Evolutionary conservation across 2,888 invertebrate genomes (phyloP).

Genomic region (Sinhomidia bicolor): DNA sequence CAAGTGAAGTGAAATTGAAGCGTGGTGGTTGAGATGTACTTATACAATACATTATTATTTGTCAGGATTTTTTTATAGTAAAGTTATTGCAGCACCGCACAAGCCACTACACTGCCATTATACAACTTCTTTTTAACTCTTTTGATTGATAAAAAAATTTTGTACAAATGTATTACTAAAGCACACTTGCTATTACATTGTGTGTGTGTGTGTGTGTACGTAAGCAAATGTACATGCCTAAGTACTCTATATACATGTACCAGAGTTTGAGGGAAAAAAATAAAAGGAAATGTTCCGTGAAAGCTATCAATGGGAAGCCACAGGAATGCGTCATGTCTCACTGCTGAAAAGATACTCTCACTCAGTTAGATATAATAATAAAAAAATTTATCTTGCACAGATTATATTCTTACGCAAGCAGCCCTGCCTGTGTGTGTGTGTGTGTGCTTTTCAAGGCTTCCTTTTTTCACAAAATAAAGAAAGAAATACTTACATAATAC

Average conservation of each 20-base stretch:
- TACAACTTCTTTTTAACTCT: neutral
- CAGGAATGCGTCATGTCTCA: constrained; percentile 4
- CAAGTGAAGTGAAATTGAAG: constrained; percentile 1
- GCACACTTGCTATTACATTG: neutral
- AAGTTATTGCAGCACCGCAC: neutral
- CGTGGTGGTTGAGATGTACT: neutral
- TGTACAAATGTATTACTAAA: neutral
- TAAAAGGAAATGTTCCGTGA: constrained; percentile 18
- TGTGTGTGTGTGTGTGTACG: neutral
- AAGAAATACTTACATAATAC: neutral
- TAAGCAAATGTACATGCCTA: neutral
- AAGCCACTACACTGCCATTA: neutral
- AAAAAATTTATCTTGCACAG: constrained; percentile 32
- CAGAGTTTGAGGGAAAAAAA: neutral
- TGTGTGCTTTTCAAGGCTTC: neutral
- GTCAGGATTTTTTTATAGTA: neutral
- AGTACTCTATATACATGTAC: neutral
- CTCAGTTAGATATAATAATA: constrained; percentile 31
- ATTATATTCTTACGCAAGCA: neutral
- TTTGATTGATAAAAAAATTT: constrained; percentile 20
- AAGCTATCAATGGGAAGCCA: constrained; percentile 33
- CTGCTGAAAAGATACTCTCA: constrained; percentile 14
- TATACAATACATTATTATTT: neutral
- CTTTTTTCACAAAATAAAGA: no score
- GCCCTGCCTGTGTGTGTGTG: neutral